These are phyloP conservation scores for Gastrophryne carolinensis DNA, from an alignment of 2,797 vertebrate genomes.

Conservation along the genomic window DNA sequence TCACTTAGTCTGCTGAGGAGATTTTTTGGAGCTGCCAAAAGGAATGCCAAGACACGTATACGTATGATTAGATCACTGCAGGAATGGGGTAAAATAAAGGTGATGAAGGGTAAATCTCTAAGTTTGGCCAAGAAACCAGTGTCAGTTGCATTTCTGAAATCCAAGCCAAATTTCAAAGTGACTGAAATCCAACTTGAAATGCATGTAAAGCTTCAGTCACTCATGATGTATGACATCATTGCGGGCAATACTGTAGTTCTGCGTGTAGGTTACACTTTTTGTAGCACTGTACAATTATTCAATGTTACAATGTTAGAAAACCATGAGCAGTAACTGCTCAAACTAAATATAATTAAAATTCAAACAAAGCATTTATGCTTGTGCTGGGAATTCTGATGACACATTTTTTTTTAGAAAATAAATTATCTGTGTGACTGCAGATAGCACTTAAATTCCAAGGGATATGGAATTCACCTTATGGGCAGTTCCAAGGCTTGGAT, in stretches of 20 bases:
- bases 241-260: slow-evolving; percentile 21
- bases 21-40: slow-evolving; percentile 49
- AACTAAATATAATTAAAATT: too few species aligned
- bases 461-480: too few species aligned
- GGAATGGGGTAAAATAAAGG: slow-evolving; percentile 51
- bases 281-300: neutral
- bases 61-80: slow-evolving; percentile 48
- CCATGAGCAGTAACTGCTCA: neutral
- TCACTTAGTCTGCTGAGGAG: slow-evolving; percentile 47
- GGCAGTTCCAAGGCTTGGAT: too few species aligned
- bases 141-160: slow-evolving; percentile 48
- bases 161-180: slow-evolving; percentile 48
- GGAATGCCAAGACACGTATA: slow-evolving; percentile 48
- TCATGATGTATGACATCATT: slow-evolving; percentile 50
- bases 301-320: too few species aligned
- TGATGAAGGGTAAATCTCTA: slow-evolving; percentile 51
- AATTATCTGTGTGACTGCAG: too few species aligned
- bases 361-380: too few species aligned
- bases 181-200: slow-evolving; percentile 47
- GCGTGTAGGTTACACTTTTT: slow-evolving; percentile 6
- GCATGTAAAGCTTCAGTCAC: slow-evolving; percentile 31
- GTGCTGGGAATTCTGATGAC: too few species aligned
- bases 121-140: slow-evolving; percentile 41
- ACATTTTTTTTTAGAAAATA: too few species aligned
- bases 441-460: too few species aligned